Evolutionary conservation across 2,113 vertebrate genomes (phyloP).

Genomic region (Triplophysa dalaica): DNA sequence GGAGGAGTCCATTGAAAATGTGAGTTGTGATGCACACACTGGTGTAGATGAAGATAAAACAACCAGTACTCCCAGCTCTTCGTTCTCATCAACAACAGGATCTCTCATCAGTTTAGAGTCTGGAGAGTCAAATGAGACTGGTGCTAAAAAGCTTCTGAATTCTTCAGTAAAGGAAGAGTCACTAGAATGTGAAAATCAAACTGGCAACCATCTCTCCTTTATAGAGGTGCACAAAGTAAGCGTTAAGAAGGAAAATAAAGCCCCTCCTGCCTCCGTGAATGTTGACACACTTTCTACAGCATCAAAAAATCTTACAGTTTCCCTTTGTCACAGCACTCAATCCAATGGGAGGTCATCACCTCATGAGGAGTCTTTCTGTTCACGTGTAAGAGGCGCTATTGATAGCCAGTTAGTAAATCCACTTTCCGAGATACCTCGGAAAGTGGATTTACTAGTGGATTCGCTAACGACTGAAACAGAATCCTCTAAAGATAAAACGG

Average conservation of each 20-base stretch:
- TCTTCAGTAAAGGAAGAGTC: conserved; percentile 66
- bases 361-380: conserved; percentile 18
- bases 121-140: conserved; percentile 36
- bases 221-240: conserved; percentile 32
- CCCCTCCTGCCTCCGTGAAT: conserved; percentile 11
- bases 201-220: conserved; percentile 16
- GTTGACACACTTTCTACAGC: background rate
- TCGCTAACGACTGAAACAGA: conserved; percentile 1
- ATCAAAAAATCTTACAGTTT: conserved; percentile 37
- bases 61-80: conserved; percentile 47
- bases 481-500: background rate
- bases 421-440: conserved; percentile 4
- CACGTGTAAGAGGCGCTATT: background rate
- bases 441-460: too few species aligned
- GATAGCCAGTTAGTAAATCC: conserved; percentile 9
- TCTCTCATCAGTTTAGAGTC: conserved; percentile 46
- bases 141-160: conserved; percentile 52
- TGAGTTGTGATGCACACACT: conserved; percentile 45
- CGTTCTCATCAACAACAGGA: conserved; percentile 55
- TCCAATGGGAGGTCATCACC: conserved; percentile 18
- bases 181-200: conserved; percentile 67
- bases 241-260: conserved; percentile 23
- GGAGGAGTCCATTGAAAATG: conserved; percentile 65
- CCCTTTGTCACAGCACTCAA: background rate
- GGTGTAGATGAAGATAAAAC: conserved; percentile 57